phyloP scores from a whole-genome alignment of 2,888 invertebrate genomes.

The Drosophila bunnanda region DNA sequence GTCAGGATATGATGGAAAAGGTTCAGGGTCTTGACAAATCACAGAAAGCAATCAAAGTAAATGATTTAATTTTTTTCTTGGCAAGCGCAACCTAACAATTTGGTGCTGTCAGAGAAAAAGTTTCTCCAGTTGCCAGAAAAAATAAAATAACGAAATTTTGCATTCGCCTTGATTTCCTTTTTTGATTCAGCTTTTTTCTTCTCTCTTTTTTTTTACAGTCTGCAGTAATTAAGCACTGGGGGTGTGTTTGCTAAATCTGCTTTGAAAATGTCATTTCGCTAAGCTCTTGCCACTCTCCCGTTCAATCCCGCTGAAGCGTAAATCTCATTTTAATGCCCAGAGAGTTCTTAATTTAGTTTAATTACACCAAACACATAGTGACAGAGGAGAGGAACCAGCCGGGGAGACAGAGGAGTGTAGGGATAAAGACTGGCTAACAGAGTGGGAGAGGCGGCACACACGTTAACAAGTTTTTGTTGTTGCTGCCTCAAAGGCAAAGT shows the following conservation, averaged over 20 bases:
- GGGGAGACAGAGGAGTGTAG: neutral
- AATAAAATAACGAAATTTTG: constrained; percentile 47
- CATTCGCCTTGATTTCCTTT: constrained; percentile 22
- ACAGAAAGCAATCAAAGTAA: constrained; percentile 45
- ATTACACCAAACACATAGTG: constrained; percentile 71
- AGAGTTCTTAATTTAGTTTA: constrained; percentile 81
- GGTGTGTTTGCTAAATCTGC: constrained; percentile 34
- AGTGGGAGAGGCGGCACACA: constrained; percentile 20
- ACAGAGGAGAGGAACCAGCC: constrained; percentile 2
- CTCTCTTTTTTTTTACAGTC: neutral
- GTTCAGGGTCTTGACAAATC: constrained; percentile 36
- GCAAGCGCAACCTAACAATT: neutral
- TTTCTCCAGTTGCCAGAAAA: constrained; percentile 48
- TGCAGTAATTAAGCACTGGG: constrained; percentile 47
- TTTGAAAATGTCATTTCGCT: constrained; percentile 53
- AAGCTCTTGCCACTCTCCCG: constrained; percentile 48
- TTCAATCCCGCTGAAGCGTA: constrained; percentile 74
- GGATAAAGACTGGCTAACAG: constrained; percentile 4
- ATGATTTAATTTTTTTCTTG: constrained; percentile 57
- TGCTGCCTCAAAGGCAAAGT: constrained; percentile 72
- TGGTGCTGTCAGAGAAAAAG: constrained; percentile 18
- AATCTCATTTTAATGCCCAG: constrained; percentile 81
- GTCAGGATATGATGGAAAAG: constrained; percentile 30
- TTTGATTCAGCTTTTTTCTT: constrained; percentile 2
- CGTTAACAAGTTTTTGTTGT: constrained; percentile 75